phyloP scores from a whole-genome alignment of 2,113 vertebrate species.

The Ptilonorhynchus violaceus region DNA sequence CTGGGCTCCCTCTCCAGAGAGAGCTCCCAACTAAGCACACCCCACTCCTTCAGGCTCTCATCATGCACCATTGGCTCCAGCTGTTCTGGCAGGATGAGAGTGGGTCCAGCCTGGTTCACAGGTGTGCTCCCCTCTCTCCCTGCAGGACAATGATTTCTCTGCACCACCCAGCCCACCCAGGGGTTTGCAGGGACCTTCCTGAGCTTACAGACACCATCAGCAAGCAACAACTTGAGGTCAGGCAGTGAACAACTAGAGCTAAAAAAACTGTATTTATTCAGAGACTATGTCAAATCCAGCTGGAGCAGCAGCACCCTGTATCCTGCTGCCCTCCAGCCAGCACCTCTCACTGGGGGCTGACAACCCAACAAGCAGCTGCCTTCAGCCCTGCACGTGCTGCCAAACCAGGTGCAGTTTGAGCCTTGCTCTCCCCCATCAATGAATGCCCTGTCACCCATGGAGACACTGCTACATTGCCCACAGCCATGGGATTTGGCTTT shows the following conservation, averaged over 20 bases:
- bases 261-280: not conserved
- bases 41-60: not conserved
- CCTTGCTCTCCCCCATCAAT: not conserved
- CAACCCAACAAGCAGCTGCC: not conserved
- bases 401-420: not conserved
- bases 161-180: not conserved
- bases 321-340: not conserved
- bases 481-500: rapidly evolving
- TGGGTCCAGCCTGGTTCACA: not conserved
- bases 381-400: not conserved
- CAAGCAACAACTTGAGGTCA: not conserved
- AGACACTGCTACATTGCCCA: not conserved
- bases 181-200: not conserved
- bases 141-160: not conserved
- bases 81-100: too few species aligned
- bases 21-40: not conserved
- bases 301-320: not conserved
- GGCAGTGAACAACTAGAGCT: not conserved
- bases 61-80: rapidly evolving
- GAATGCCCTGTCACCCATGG: not conserved
- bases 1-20: not conserved
- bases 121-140: not conserved
- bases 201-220: not conserved
- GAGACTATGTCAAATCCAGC: not conserved
- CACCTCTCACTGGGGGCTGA: not conserved